phyloP scores from a whole-genome alignment of 2,113 vertebrate species.

The Colinus virginianus region DNA sequence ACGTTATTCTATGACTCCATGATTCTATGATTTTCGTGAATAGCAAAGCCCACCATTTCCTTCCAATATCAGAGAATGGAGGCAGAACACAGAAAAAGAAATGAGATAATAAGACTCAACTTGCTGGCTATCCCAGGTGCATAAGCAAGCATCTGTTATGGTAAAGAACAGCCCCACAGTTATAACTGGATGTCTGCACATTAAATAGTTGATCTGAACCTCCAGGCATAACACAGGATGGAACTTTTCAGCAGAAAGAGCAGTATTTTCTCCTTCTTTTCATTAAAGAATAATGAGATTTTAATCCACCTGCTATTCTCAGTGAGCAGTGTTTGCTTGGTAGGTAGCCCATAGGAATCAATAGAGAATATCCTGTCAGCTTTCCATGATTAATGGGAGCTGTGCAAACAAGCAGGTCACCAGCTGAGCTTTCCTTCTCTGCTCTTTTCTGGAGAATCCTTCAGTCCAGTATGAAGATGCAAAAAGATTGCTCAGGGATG shows the following conservation, averaged over 20 bases:
- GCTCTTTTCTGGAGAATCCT: background rate
- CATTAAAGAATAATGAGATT: background rate
- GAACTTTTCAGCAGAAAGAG: background rate
- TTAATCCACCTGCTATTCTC: background rate
- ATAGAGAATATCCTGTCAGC: background rate
- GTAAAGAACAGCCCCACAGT: background rate
- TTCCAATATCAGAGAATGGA: background rate
- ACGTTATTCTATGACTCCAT: too few relatives aligned
- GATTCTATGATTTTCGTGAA: too few relatives aligned
- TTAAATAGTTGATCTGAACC: background rate
- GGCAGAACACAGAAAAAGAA: background rate
- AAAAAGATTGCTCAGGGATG: accelerated
- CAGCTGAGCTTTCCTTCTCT: background rate
- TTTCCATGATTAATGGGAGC: background rate
- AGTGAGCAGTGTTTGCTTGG: background rate
- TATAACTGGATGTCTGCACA: slow-evolving; percentile 8
- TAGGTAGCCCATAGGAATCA: background rate
- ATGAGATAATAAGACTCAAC: background rate
- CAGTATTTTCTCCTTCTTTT: background rate
- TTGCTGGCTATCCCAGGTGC: background rate
- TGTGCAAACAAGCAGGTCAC: background rate
- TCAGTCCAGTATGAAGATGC: background rate
- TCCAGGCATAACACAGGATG: background rate
- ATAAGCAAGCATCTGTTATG: background rate
- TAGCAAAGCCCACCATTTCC: background rate